Evolutionary conservation across 2,113 vertebrate species (phyloP), one percentile per base, ranked within the genome.

Genomic region (Anarrhichthys ocellatus): DNA sequence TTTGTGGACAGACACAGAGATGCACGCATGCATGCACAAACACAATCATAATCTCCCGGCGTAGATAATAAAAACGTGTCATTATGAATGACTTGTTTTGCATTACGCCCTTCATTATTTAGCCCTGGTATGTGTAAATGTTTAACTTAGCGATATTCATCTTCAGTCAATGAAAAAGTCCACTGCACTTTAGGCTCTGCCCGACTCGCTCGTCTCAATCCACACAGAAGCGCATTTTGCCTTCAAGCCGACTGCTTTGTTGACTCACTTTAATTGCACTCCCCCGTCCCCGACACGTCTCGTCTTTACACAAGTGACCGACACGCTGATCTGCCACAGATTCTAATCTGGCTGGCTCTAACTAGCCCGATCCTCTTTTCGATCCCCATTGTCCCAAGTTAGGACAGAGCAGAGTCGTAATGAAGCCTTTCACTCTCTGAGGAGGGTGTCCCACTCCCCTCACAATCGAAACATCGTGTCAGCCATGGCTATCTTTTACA

Each of bases 291-390:
- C 0, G 11, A 46, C 63, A 5, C 22, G 18, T 22, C 52, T 56
- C 4, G 8, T 83, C 77, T 85, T 79, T 52, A 50, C 32, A 63
- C 54, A 62, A 50, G 78, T 2, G 15, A 20, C 54, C 20, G 9
- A 70, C 76, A 80, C 17, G 56, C 75, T 76, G 69, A 87, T 81
- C 71, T 61, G 70, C 38, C n/a, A 50, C 68, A 83, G 79, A 89
- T 86, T 62, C n/a, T 72, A 50, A 87, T 87, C 81, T 71, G 0
- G 38, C 59, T 36, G 66, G 36, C 81, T 78, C 81, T 82, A 81
- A 84, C 73, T 32, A 75, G 58, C 78, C 66, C 2, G 7, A 40
- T 40, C n/a, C 52, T 76, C 67, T 56, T 44, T 74, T 82, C 59
- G 9, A 36, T 80, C 59, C 40, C 65, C 48, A 77, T 83, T 87